Evolutionary conservation across 2,888 invertebrate genomes (phyloP).

Genomic region (Gortyna flavago): DNA sequence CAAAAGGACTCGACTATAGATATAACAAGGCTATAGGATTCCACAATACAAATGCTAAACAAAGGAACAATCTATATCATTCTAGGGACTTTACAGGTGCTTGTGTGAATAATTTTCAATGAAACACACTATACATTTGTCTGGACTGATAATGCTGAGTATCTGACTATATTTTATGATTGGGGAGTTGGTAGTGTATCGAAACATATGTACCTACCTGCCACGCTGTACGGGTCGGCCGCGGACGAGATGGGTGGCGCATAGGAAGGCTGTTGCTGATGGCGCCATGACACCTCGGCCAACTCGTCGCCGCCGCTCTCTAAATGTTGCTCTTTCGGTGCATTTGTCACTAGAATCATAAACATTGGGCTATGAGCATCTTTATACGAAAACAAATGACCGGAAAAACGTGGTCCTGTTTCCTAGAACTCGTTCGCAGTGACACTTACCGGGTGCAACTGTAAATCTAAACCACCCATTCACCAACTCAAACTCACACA

Average conservation of each 20-base stretch:
- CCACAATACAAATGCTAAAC: slow-evolving; percentile 11
- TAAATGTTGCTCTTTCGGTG: slow-evolving; percentile 94
- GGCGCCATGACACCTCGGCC: slow-evolving; percentile 93
- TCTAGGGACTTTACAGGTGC: slow-evolving; percentile 5
- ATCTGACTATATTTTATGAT: slow-evolving; percentile 1
- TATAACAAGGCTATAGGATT: slow-evolving; percentile 9
- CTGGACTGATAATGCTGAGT: slow-evolving; percentile 9
- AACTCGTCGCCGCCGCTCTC: slow-evolving; percentile 93
- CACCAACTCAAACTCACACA: neutral
- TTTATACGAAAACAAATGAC: neutral
- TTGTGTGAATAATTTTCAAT: slow-evolving; percentile 18
- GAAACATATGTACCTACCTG: slow-evolving; percentile 86
- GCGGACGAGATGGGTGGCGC: slow-evolving; percentile 92
- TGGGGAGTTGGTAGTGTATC: slow-evolving; percentile 22
- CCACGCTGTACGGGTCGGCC: slow-evolving; percentile 93
- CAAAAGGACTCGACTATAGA: neutral
- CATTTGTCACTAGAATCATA: slow-evolving; percentile 91
- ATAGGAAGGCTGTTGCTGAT: slow-evolving; percentile 92
- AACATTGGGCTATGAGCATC: slow-evolving; percentile 2
- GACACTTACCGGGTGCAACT: neutral
- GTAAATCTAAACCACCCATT: neutral
- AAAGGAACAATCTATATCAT: slow-evolving; percentile 1
- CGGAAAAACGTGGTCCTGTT: neutral
- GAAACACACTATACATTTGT: slow-evolving; percentile 16
- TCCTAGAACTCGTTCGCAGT: neutral